phyloP scores from a whole-genome alignment of 2,888 invertebrate species.

The Branchipolynoe longqiensis region DNA sequence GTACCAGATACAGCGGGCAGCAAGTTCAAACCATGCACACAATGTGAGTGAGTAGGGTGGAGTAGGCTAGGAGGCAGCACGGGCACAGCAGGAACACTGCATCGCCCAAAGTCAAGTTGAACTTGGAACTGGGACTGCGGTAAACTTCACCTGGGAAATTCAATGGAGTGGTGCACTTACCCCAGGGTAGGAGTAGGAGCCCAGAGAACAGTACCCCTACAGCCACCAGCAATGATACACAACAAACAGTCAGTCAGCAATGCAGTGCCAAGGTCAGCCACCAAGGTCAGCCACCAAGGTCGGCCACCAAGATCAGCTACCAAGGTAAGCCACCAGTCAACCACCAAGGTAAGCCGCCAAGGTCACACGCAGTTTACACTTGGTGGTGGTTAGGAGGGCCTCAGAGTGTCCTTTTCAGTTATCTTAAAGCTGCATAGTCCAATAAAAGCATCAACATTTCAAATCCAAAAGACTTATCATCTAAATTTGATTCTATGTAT shows the following conservation, averaged over 20 bases:
- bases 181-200: conserved; percentile 45
- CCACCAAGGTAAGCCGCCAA: too few species aligned
- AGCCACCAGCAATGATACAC: conserved; percentile 36
- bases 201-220: conserved; percentile 45
- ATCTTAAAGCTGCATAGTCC: too few species aligned
- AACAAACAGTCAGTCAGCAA: conserved; percentile 2
- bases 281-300: too few species aligned
- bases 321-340: too few species aligned
- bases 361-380: background rate
- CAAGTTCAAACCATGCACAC: conserved; percentile 11
- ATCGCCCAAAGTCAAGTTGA: conserved; percentile 8
- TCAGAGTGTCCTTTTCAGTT: too few species aligned
- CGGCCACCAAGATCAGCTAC: too few species aligned
- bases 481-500: too few species aligned
- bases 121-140: conserved; percentile 21
- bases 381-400: too few species aligned
- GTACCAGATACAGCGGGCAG: too few species aligned
- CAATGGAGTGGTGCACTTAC: conserved; percentile 50
- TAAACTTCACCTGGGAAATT: conserved; percentile 14
- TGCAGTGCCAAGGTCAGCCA: too few species aligned
- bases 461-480: too few species aligned
- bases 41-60: background rate
- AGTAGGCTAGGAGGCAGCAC: background rate
- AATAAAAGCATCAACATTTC: too few species aligned
- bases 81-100: conserved; percentile 30